Base-by-base conservation (phyloP, 2,888 invertebrate genomes). In the Lepidonotus clava region DNA sequence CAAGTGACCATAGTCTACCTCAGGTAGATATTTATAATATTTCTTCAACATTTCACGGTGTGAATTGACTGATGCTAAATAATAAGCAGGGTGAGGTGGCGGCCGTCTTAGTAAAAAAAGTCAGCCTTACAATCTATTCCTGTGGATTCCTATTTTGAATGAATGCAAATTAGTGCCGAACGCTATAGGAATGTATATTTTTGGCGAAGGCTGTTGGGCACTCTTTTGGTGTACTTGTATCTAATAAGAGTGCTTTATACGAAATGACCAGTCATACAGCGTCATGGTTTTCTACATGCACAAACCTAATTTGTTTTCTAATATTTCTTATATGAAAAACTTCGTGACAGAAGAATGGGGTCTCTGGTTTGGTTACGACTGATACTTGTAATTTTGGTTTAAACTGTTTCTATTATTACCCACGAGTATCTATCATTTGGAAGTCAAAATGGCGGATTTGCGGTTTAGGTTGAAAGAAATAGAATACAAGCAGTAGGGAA, bases 1-100 rank as follows among this genome's bases (percentile, higher is more conserved):
- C 80, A 80, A 80, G 32, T 18, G 80, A 80, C 80, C 80, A 80
- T 80, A 46, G 41, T 46, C 80, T 80, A 80, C 80, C 80, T 80
- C 80, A 80, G 80, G 80, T 80, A 46, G 80, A 80, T 80, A 34
- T 41, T 46, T 80, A 34, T 41, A 46, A 18, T 32, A 46, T 80
- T 41, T 41, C 80, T 80, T 80, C 32, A 34, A 80, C 71, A 14
- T 51, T 51, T 51, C 21, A 46, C 21, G 80, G 80, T 80, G 80
- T 46, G 80, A 80, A 80, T 80, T 80, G 80, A 80, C 80, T 80
- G 80, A 80, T 1, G 36, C 8, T 41, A n/a, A 51, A 51, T 51
- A 46, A 80, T 80, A 38, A 18, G n/a, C 71, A 36, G 71, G 71
- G 4, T n/a, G 34, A 38, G 71, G 71, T 38, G 71, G 14, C 36